phyloP scores from a whole-genome alignment of 1,140 invertebrate species.

The Panagrolaimus sp. region DNA sequence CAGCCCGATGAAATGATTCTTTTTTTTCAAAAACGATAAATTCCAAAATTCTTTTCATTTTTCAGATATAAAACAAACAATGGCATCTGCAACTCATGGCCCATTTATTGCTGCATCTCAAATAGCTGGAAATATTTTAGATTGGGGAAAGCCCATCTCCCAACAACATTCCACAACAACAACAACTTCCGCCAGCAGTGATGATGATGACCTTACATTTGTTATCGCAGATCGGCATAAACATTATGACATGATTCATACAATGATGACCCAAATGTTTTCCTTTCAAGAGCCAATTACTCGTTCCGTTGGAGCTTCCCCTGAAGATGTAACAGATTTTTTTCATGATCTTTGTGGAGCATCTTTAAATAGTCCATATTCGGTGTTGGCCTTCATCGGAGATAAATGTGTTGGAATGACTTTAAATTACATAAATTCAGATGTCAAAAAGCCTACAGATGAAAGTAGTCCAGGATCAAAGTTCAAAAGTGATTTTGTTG shows the following conservation, averaged over 20 bases:
- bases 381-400: not conserved
- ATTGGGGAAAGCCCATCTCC: not conserved
- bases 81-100: slow-evolving; percentile 7
- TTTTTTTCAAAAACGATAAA: too few relatives aligned
- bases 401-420: slow-evolving; percentile 3
- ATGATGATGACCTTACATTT: not conserved
- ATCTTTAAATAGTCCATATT: not conserved
- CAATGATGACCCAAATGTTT: not conserved
- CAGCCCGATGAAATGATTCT: too few relatives aligned
- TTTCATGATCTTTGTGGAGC: not conserved
- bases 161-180: not conserved
- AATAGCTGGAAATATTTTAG: not conserved
- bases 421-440: not conserved
- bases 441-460: too few relatives aligned
- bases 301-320: not conserved
- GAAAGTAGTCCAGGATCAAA: too few relatives aligned
- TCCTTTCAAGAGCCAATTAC: slow-evolving; percentile 1
- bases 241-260: not conserved
- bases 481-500: not conserved
- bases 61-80: slow-evolving; percentile 9
- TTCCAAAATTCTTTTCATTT: too few relatives aligned
- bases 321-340: not conserved
- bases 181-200: not conserved
- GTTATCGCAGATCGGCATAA: not conserved
- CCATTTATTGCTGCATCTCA: not conserved